phyloP scores from a whole-genome alignment of 2,797 vertebrate species.

The Cuniculus paca region DNA sequence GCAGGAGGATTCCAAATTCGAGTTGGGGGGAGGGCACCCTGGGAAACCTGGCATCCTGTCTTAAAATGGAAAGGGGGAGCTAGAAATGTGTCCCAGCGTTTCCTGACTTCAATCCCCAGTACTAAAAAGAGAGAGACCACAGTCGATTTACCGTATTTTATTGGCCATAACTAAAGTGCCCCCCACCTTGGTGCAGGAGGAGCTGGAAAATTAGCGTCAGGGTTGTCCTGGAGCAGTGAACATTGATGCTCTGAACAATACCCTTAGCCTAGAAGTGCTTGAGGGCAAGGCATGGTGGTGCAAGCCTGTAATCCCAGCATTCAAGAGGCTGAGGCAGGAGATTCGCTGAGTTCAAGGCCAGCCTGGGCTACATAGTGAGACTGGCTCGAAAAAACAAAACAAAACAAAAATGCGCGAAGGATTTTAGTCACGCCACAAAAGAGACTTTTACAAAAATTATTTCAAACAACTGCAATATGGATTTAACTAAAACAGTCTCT shows the following conservation, averaged over 20 bases:
- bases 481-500: slow-evolving; percentile 6
- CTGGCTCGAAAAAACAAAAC: no score
- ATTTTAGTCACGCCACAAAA: slow-evolving; percentile 41
- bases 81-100: not conserved
- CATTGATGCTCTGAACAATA: not conserved
- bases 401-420: not conserved
- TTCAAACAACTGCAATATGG: slow-evolving; percentile 18
- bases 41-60: not conserved
- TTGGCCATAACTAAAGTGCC: slow-evolving; percentile 46
- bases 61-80: not conserved
- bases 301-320: no score
- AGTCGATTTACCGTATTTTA: slow-evolving; percentile 37
- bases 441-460: slow-evolving; percentile 22
- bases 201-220: not conserved
- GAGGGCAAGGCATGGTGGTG: no score
- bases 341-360: no score
- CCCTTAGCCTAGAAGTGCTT: not conserved
- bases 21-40: not conserved
- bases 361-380: no score
- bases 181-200: not conserved
- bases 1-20: not conserved
- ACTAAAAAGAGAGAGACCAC: not conserved
- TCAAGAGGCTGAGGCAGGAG: no score
- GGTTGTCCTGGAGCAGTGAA: not conserved
- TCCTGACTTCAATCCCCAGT: not conserved